A percentile compares a stretch with the other conserved stretches of the same genome.
phyloP scores from a whole-genome alignment of 2,113 vertebrate species.

The Ceuthmochares aereus region DNA sequence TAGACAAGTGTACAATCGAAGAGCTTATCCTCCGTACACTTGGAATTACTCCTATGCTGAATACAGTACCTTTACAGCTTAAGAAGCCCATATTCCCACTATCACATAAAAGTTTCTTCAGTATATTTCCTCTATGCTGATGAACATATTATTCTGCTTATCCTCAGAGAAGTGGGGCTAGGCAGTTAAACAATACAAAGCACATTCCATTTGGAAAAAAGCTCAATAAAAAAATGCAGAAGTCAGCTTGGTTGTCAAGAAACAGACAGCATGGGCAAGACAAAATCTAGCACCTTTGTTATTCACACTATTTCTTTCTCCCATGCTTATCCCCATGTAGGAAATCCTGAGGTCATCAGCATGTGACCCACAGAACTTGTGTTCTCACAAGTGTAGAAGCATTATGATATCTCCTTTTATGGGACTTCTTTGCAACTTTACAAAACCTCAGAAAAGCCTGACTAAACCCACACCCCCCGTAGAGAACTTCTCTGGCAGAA shows the following conservation, averaged over 20 bases:
- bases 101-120: neutral
- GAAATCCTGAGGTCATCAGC: slow-evolving; percentile 27
- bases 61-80: neutral
- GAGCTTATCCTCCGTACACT: neutral
- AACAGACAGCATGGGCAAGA: neutral
- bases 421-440: neutral
- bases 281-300: neutral
- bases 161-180: neutral
- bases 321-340: neutral
- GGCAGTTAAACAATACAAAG: neutral
- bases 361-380: neutral
- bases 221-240: neutral
- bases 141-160: neutral
- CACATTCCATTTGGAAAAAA: neutral
- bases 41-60: neutral
- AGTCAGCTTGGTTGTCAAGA: neutral
- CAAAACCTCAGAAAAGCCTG: neutral
- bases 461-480: neutral
- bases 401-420: slow-evolving; percentile 8
- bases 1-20: neutral
- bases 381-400: neutral
- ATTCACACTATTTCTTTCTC: neutral
- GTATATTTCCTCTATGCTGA: neutral
- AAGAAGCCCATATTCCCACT: neutral
- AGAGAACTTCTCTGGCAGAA: neutral